These are phyloP conservation scores for Pristiophorus japonicus DNA, from an alignment of 2,113 vertebrate species.

Conservation along the genomic window DNA sequence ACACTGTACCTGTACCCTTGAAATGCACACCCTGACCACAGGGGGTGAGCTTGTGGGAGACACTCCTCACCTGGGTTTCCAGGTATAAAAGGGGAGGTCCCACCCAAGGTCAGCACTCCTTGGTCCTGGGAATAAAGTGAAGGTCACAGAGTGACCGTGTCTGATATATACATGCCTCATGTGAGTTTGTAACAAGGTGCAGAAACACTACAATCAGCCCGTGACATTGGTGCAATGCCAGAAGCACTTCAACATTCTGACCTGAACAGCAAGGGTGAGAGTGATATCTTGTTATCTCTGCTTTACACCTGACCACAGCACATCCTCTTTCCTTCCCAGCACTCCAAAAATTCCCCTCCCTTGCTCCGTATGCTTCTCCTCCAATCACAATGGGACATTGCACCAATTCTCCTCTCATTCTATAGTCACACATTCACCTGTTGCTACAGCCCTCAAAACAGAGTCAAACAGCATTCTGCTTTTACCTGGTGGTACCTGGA, in stretches of 20 bases:
- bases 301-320: neutral
- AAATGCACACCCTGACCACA: too few species aligned
- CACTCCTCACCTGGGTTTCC: too few species aligned
- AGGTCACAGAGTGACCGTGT: too few species aligned
- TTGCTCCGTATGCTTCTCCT: neutral
- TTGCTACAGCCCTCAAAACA: neutral
- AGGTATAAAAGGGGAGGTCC: too few species aligned
- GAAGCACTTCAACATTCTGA: neutral
- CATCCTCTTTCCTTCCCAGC: neutral
- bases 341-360: neutral
- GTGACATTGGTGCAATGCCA: neutral
- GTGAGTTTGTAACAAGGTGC: too few species aligned
- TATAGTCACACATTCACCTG: neutral
- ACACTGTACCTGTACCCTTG: too few species aligned
- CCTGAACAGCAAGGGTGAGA: neutral
- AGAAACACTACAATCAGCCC: too few species aligned
- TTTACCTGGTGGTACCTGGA: neutral
- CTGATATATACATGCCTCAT: too few species aligned
- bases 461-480: neutral
- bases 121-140: too few species aligned
- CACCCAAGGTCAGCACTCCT: too few species aligned
- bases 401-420: neutral
- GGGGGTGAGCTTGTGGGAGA: too few species aligned
- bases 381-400: neutral
- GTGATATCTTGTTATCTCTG: neutral